Evolutionary conservation across 2,113 vertebrate genomes (phyloP).

Genomic region (Pycnonotus jocosus): DNA sequence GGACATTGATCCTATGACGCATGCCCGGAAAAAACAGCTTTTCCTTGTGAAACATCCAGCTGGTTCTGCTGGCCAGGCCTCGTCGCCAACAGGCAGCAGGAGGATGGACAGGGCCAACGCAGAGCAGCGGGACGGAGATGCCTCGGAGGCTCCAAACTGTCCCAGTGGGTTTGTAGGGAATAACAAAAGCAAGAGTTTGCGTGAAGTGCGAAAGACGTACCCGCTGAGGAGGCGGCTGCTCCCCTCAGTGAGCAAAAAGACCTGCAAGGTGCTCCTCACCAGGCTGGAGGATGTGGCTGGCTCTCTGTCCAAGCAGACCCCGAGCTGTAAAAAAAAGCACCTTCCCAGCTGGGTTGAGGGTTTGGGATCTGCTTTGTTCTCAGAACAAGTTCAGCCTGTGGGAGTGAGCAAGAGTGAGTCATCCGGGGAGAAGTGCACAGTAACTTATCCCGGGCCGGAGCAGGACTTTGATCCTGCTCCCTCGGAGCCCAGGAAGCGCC

Average conservation of each 20-base stretch:
- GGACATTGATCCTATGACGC: slow-evolving; percentile 74
- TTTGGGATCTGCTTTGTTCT: slow-evolving; percentile 47
- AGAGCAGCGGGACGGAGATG: slow-evolving; percentile 36
- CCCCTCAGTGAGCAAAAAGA: slow-evolving; percentile 72
- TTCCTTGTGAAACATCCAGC: slow-evolving; percentile 68
- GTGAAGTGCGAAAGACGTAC: slow-evolving; percentile 76
- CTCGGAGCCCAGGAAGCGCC: slow-evolving; percentile 83
- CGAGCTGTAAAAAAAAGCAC: slow-evolving; percentile 57
- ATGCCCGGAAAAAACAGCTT: slow-evolving; percentile 76
- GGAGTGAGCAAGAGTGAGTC: slow-evolving; percentile 28
- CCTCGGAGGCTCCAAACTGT: not conserved
- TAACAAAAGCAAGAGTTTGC: slow-evolving; percentile 39
- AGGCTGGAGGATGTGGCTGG: slow-evolving; percentile 80
- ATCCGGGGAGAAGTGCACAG: not conserved
- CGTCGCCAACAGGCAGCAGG: slow-evolving; percentile 48
- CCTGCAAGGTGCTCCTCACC: slow-evolving; percentile 88
- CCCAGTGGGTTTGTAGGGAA: not conserved
- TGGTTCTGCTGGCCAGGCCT: slow-evolving; percentile 63
- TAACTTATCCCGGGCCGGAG: slow-evolving; percentile 25
- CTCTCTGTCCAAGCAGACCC: slow-evolving; percentile 66
- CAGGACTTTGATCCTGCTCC: slow-evolving; percentile 61
- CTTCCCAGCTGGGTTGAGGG: slow-evolving; percentile 57
- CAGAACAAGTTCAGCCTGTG: slow-evolving; percentile 37
- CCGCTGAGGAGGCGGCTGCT: slow-evolving; percentile 72
- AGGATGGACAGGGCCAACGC: slow-evolving; percentile 64